Evolutionary conservation across 1,140 invertebrate species (phyloP).

Genomic region (Trigoniulus corallinus): DNA sequence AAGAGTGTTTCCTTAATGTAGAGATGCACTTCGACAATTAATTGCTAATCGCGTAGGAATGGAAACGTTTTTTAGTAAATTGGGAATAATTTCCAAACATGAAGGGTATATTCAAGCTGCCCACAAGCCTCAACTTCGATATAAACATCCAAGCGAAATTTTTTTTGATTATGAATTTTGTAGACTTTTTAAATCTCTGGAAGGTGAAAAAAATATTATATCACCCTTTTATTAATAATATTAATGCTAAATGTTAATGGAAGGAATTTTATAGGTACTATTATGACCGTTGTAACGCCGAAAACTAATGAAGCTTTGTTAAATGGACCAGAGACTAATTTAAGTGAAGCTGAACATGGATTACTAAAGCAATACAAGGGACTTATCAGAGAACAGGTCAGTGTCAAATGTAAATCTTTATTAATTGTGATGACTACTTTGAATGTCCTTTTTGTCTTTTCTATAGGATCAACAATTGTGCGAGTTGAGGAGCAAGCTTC

Average conservation of each 20-base stretch:
- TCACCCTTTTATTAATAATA: not conserved
- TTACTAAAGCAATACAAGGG: slow-evolving; percentile 67
- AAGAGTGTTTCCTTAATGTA: slow-evolving; percentile 17
- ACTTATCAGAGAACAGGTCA: slow-evolving; percentile 64
- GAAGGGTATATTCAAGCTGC: slow-evolving; percentile 80
- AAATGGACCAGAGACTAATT: slow-evolving; percentile 20
- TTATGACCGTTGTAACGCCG: slow-evolving; percentile 36
- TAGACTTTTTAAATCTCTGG: slow-evolving; percentile 49
- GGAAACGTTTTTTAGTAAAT: slow-evolving; percentile 72
- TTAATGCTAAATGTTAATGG: not conserved
- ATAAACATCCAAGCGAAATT: slow-evolving; percentile 55
- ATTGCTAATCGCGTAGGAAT: slow-evolving; percentile 80
- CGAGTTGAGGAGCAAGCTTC: slow-evolving; percentile 33
- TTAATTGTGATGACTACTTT: slow-evolving; percentile 2
- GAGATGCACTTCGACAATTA: slow-evolving; percentile 64
- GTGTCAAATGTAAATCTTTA: not conserved
- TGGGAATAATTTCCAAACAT: slow-evolving; percentile 68
- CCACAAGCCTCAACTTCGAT: slow-evolving; percentile 78
- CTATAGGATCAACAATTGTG: slow-evolving; percentile 43
- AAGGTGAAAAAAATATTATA: slow-evolving; percentile 16
- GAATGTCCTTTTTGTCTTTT: not conserved
- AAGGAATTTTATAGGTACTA: slow-evolving; percentile 24
- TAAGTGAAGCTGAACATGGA: slow-evolving; percentile 34
- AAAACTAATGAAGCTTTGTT: slow-evolving; percentile 34
- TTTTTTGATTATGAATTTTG: slow-evolving; percentile 93